Percentiles rank a stretch among this genome's conserved stretches.
Conservation (phyloP, 1,140 invertebrate genomes). For the Conopomorpha cramerella region DNA sequence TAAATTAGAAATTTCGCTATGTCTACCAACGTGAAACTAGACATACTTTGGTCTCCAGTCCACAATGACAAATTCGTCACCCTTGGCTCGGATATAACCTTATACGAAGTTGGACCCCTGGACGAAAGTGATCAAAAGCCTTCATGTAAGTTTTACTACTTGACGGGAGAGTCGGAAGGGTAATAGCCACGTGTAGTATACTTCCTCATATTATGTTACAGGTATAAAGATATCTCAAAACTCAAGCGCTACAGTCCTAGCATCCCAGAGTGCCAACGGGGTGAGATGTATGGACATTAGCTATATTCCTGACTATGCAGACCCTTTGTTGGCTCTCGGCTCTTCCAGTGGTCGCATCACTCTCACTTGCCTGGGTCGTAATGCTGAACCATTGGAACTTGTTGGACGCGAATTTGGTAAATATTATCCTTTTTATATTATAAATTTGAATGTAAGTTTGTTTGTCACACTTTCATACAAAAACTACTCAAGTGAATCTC, state of each 20-base stretch:
- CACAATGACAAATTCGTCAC: slow-evolving; percentile 80
- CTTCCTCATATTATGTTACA: no score
- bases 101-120: slow-evolving; percentile 84
- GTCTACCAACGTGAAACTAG: slow-evolving; percentile 50
- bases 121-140: no score
- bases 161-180: no score
- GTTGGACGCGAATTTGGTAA: slow-evolving; percentile 80
- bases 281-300: slow-evolving; percentile 68
- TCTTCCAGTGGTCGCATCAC: slow-evolving; percentile 84
- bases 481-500: slow-evolving; percentile 2
- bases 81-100: slow-evolving; percentile 83
- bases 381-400: slow-evolving; percentile 68
- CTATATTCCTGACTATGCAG: slow-evolving; percentile 69
- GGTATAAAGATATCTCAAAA: slow-evolving; percentile 70
- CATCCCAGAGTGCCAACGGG: slow-evolving; percentile 47
- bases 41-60: slow-evolving; percentile 81
- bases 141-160: no score
- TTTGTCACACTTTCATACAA: no score
- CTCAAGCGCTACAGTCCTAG: slow-evolving; percentile 68
- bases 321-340: slow-evolving; percentile 82
- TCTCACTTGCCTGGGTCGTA: slow-evolving; percentile 78
- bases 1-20: slow-evolving; percentile 7
- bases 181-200: no score
- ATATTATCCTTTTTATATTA: slow-evolving; percentile 13
- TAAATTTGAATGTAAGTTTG: no score